Conservation (phyloP, 2,888 invertebrate species). For the Drosophila sordidapex region DNA sequence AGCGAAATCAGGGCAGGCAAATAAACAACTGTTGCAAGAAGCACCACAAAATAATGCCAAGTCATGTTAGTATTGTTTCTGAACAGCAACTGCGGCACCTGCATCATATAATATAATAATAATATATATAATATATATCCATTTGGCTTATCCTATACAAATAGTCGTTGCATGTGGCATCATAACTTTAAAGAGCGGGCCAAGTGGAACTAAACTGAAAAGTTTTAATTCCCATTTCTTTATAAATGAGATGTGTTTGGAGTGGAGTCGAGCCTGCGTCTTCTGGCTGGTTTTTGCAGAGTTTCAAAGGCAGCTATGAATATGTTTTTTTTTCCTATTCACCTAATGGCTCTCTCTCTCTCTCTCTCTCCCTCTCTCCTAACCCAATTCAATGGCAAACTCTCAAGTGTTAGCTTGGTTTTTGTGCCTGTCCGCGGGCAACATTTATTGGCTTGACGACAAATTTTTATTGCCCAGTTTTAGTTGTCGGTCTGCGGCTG, state of each 20-base stretch:
- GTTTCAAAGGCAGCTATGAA: conserved; percentile 62
- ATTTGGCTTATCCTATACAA: neutral
- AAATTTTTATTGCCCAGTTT: conserved; percentile 76
- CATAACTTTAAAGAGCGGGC: conserved; percentile 62
- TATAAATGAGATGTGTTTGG: conserved; percentile 61
- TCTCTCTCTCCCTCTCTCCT: neutral
- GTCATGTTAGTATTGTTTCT: conserved; percentile 9
- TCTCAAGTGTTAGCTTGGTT: conserved; percentile 8
- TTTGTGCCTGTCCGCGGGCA: conserved; percentile 25
- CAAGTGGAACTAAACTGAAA: conserved; percentile 44
- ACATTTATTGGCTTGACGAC: conserved; percentile 77
- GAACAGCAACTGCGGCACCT: neutral
- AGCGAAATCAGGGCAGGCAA: conserved; percentile 11
- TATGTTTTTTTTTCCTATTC: conserved; percentile 38
- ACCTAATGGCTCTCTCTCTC: conserved; percentile 18
- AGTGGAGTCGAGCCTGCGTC: conserved; percentile 37
- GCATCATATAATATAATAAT: neutral
- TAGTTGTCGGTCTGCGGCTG: conserved; percentile 61
- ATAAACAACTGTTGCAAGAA: neutral
- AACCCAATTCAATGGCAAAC: neutral
- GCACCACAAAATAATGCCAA: conserved; percentile 1
- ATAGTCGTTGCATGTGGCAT: conserved; percentile 28
- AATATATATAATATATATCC: neutral
- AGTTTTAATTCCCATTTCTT: conserved; percentile 77
- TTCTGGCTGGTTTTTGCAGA: conserved; percentile 42